phyloP scores from a whole-genome alignment of 2,888 invertebrate species.

The Caenorhabditis sp. region DNA sequence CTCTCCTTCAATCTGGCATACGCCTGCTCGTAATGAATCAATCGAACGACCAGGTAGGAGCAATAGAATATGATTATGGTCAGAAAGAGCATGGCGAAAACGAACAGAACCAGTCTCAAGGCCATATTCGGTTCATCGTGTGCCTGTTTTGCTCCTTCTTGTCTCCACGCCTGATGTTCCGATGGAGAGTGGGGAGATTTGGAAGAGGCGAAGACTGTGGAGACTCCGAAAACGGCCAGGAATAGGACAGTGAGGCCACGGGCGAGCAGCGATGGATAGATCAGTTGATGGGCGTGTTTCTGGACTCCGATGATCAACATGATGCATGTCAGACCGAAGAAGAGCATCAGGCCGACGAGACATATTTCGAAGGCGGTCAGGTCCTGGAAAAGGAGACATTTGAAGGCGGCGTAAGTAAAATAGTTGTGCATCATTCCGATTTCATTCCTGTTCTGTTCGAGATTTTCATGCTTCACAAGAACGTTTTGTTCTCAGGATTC shows the following conservation, averaged over 20 bases:
- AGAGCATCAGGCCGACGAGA: constrained; percentile 67
- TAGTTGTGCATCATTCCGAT: too few species aligned
- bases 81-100: constrained; percentile 78
- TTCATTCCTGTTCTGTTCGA: too few species aligned
- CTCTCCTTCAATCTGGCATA: constrained; percentile 72
- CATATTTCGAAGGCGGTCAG: constrained; percentile 66
- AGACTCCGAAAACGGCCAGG: constrained; percentile 79
- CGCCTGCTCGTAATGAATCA: constrained; percentile 74
- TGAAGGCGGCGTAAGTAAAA: too few species aligned
- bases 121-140: constrained; percentile 70
- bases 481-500: too few species aligned
- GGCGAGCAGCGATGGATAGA: constrained; percentile 77
- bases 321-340: constrained; percentile 69
- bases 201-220: constrained; percentile 71
- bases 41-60: constrained; percentile 77
- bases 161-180: constrained; percentile 8
- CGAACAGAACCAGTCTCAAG: constrained; percentile 75
- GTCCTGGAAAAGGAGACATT: constrained; percentile 26
- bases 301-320: constrained; percentile 73
- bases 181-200: constrained; percentile 22
- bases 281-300: constrained; percentile 65
- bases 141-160: constrained; percentile 1
- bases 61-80: constrained; percentile 77
- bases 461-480: too few species aligned
- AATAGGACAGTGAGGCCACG: constrained; percentile 77